phyloP scores from a whole-genome alignment of 1,140 invertebrate genomes.

The Leptinotarsa defecta region DNA sequence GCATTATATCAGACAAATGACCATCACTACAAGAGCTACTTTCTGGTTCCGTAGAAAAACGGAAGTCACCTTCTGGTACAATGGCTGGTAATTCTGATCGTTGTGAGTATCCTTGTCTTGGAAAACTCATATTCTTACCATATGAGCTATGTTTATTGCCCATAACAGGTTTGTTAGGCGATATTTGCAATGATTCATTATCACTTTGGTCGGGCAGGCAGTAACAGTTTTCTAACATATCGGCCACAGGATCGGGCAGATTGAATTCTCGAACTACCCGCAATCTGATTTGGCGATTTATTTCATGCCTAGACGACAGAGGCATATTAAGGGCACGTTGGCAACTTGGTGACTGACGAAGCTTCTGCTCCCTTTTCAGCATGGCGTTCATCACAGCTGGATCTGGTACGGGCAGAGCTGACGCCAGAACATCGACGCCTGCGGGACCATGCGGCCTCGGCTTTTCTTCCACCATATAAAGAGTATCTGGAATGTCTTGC shows the following conservation, averaged over 20 bases:
- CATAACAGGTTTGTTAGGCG: constrained; percentile 42
- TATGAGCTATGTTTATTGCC: constrained; percentile 44
- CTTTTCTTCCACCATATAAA: constrained; percentile 85
- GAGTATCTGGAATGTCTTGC: constrained; percentile 86
- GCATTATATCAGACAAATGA: constrained; percentile 74
- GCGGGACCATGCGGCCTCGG: constrained; percentile 62
- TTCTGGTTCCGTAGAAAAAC: constrained; percentile 60
- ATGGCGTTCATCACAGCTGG: constrained; percentile 76
- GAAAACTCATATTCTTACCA: constrained; percentile 65
- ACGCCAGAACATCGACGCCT: constrained; percentile 65
- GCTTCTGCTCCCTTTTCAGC: constrained; percentile 84
- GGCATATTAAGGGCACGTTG: constrained; percentile 77
- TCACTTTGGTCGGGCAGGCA: constrained; percentile 47
- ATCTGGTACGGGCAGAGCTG: constrained; percentile 72
- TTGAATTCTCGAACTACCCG: constrained; percentile 93
- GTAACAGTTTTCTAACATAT: constrained; percentile 71
- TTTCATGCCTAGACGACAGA: constrained; percentile 75
- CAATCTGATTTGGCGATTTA: constrained; percentile 78
- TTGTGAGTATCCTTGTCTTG: constrained; percentile 57
- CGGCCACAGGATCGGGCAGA: constrained; percentile 87
- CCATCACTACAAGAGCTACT: constrained; percentile 68
- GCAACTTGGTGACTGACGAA: constrained; percentile 78
- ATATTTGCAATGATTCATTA: constrained; percentile 41
- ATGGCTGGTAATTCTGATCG: constrained; percentile 52
- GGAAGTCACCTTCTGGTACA: constrained; percentile 54